Evolutionary conservation across 2,797 vertebrate species (phyloP), one percentile per base, ranked within the genome.

Genomic region (Hirundo rustica): DNA sequence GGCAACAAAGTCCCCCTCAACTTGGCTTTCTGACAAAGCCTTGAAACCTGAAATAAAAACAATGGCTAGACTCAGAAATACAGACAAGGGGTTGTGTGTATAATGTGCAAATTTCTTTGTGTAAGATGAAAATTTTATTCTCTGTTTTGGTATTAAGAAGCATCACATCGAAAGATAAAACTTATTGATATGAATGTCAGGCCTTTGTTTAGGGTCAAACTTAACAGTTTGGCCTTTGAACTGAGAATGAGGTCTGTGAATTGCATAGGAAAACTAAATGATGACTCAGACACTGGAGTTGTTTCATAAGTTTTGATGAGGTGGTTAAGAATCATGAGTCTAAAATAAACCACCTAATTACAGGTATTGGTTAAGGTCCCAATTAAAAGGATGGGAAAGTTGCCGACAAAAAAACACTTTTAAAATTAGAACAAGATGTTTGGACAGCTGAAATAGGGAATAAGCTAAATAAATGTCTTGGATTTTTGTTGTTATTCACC

Each of bases 261-360:
- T 48, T 86, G 23, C 25, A 10, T 45, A 67, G 32, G 29, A 71
- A 64, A 32, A 55, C 40, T 66, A 83, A 76, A 67, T 0, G 1
- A 3, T 88, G 48, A 51, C n/a, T 93, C 25, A 83, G 13, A 38
- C n/a, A n/a, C 9, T 30, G 34, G 26, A 51, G 17, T 30, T 48
- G 11, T 66, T 76, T 82, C 4, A 62, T 79, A 8, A n/a, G 22
- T 30, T 81, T 88, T 90, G 36, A 71, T 61, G 36, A 90, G 71
- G 71, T 34, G 68, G 54, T 23, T 90, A 77, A 86, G 22, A 55
- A 55, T 92, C 83, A 73, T 18, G 8, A 76, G 30, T 85, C 30
- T 90, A 77, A 95, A 94, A 90, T 93, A 83, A 90, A 60, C 44
- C 7, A 61, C 36, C 30, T 86, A 86, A 92, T 91, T 88, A 77